A percentile compares a stretch with the other conserved stretches of the same genome.
These are phyloP conservation scores for Calameuta filiformis DNA, from an alignment of 2,888 invertebrate genomes.

Conservation along the genomic window DNA sequence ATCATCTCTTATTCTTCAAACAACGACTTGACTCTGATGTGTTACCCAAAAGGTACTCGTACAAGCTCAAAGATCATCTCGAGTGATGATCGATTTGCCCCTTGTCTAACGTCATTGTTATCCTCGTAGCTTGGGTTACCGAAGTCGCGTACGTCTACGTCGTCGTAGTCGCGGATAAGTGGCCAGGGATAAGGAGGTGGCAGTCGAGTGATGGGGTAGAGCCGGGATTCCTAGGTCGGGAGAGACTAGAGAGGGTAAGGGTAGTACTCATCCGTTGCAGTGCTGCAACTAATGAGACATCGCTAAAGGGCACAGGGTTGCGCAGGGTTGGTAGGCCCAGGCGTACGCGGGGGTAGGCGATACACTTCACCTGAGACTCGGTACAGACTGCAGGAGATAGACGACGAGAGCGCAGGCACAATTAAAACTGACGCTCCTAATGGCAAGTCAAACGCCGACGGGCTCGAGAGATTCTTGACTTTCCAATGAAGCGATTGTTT, in stretches of 20 bases:
- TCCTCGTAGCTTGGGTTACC: too few relatives aligned
- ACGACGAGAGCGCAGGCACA: constrained; percentile 59
- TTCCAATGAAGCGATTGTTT: constrained; percentile 67
- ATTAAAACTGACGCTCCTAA: constrained; percentile 67
- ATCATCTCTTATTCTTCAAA: neutral
- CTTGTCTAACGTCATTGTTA: neutral
- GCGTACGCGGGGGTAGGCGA: constrained; percentile 55
- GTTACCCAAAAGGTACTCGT: too few relatives aligned
- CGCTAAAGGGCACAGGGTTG: constrained; percentile 63
- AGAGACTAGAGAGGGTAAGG: constrained; percentile 41
- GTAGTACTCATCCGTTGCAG: constrained; percentile 63
- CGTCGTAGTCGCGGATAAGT: constrained; percentile 40
- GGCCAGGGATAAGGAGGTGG: constrained; percentile 61
- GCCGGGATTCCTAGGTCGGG: constrained; percentile 38
- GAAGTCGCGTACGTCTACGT: constrained; percentile 12
- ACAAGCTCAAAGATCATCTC: too few relatives aligned
- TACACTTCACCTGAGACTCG: constrained; percentile 64
- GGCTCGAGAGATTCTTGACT: constrained; percentile 66
- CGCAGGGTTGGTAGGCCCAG: constrained; percentile 35
- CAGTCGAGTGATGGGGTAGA: constrained; percentile 53
- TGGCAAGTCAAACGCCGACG: constrained; percentile 67
- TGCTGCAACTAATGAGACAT: constrained; percentile 67
- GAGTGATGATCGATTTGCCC: neutral
- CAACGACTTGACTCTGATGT: too few relatives aligned
- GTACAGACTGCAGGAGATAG: constrained; percentile 56